Base-by-base conservation (phyloP, 1,140 invertebrate species). In the Manduca sexta region DNA sequence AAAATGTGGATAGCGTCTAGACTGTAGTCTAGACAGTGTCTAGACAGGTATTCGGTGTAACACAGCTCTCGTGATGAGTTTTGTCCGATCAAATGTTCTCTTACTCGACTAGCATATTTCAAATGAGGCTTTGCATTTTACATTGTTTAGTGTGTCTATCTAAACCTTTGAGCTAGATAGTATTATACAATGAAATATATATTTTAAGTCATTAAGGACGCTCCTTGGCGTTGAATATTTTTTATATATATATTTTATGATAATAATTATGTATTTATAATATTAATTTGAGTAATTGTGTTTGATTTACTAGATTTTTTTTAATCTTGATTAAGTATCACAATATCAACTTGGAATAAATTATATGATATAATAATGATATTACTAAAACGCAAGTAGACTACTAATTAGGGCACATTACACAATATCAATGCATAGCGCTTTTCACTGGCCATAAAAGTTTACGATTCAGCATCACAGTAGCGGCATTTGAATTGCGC, bases 21-120 rank as follows among this genome's bases (percentile, higher is more conserved):
- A 84, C 78, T 56, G 52, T 31, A 55, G 78, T 81, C 78, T 82
- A 82, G 78, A 82, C 78, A 45, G n/a, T 41, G 81, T 84, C 81
- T 84, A 84, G 81, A 83, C 78, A 78, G 76, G 81, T 84, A 84
- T 84, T 80, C 66, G 71, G 64, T 69, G 56, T 70, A 72, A 70
- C 65, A 65, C 57, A 53, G 60, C 52, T 78, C 66, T 69, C 59
- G 52, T 64, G 63, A 80, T 73, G 68, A 84, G 62, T 56, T 69
- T 30, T 15, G 12, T 30, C 54, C 56, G 49, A 71, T 69, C 65
- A 64, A 75, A 77, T 69, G 67, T 47, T 52, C 58, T 67, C 46
- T 56, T 47, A 18, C 29, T 49, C 46, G 37, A 57, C 30, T 58
- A 56, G 42, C 34, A 26, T 37, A 35, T 16, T 52, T 43, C 7